Conservation (phyloP, 2,888 invertebrate genomes). For the Rapana venosa region DNA sequence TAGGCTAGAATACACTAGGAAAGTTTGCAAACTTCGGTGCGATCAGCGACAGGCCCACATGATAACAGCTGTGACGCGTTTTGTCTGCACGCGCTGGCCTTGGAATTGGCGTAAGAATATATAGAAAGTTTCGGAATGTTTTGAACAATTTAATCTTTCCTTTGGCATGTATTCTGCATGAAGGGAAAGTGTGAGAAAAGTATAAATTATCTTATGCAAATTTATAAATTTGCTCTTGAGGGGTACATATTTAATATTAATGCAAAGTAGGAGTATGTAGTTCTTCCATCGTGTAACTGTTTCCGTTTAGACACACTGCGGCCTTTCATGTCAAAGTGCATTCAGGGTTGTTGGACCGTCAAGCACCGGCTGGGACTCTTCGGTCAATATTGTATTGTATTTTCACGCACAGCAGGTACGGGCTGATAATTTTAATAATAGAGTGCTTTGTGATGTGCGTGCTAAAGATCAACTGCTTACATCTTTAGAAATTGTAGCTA, state of each 20-base stretch:
- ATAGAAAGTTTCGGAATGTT: too few species aligned
- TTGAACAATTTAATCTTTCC: too few species aligned
- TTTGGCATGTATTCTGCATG: too few species aligned
- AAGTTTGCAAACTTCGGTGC: neutral
- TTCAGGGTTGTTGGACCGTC: neutral
- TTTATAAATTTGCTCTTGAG: neutral
- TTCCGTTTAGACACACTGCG: conserved; percentile 18
- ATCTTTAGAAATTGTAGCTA: too few species aligned
- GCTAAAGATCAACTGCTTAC: too few species aligned
- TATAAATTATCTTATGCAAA: neutral
- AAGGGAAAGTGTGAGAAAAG: neutral
- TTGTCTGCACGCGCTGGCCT: neutral
- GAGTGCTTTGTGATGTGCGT: too few species aligned
- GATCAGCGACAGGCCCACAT: neutral
- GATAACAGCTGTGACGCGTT: neutral
- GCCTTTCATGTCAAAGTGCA: conserved; percentile 30
- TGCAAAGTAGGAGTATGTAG: neutral
- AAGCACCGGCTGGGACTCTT: neutral
- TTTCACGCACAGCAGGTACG: conserved; percentile 28
- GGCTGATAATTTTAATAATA: too few species aligned
- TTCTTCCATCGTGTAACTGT: neutral
- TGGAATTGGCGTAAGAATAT: neutral
- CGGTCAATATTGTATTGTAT: neutral
- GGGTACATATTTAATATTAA: neutral
- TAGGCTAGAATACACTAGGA: too few species aligned